A percentile compares a stretch with the other conserved stretches of the same genome.
Conservation (phyloP, 2,113 vertebrate species). For the Sterrhoptilus dennistouni region DNA sequence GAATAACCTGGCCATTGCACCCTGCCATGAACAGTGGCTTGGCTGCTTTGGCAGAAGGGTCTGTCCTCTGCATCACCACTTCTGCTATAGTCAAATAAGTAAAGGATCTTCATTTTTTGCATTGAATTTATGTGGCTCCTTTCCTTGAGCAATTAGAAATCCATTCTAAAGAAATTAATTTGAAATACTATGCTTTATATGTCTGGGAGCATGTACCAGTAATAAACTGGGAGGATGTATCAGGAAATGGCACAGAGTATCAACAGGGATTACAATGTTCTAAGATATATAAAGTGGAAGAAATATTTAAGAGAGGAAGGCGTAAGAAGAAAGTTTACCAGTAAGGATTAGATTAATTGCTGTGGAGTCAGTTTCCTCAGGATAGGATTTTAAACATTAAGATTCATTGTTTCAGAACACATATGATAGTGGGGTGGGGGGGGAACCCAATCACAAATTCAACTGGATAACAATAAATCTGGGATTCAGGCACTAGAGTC, state of each 20-base stretch:
- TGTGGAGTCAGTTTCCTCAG: not conserved
- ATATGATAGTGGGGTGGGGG: not conserved
- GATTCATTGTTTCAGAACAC: conserved; percentile 1
- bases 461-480: not conserved
- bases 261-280: not conserved
- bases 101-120: not conserved
- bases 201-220: not conserved
- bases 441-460: not conserved
- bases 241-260: not conserved
- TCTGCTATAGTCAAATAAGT: not conserved
- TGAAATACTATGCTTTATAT: not conserved
- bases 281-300: not conserved
- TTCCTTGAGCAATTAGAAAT: not conserved
- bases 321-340: not conserved
- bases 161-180: not conserved
- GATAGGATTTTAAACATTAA: conserved; percentile 35
- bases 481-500: not conserved
- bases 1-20: fast-evolving
- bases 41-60: not conserved
- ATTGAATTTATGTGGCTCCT: not conserved
- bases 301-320: not conserved
- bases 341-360: not conserved
- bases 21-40: not conserved
- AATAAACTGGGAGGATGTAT: not conserved
- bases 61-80: not conserved